phyloP scores from a whole-genome alignment of 23 tunicate genomes.

The Styela clava region DNA sequence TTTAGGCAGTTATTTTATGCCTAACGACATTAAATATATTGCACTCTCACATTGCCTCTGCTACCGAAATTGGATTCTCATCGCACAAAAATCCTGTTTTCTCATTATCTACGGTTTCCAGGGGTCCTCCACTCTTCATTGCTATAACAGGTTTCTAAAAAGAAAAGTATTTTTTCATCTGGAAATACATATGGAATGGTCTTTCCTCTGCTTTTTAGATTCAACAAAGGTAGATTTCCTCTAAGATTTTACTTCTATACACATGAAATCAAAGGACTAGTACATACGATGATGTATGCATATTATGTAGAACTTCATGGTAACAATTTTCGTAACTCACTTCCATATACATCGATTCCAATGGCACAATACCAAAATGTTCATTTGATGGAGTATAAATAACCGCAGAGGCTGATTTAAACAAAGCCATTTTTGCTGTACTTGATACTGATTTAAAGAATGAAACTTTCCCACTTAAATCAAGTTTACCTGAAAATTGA shows the following conservation, averaged over 20 bases:
- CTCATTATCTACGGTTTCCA: conserved; percentile 69
- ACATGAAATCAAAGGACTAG: too few relatives aligned
- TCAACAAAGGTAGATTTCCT: too few relatives aligned
- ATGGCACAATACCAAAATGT: conserved; percentile 97
- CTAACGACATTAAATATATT: too few relatives aligned
- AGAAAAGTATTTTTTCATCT: too few relatives aligned
- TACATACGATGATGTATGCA: too few relatives aligned
- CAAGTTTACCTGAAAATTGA: conserved; percentile 42
- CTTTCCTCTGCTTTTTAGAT: too few relatives aligned
- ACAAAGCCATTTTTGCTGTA: conserved; percentile 54
- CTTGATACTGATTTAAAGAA: conserved; percentile 55
- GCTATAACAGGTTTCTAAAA: conserved; percentile 91
- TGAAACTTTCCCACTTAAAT: conserved; percentile 55
- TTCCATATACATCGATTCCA: conserved; percentile 91
- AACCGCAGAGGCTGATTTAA: conserved; percentile 44
- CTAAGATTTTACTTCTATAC: too few relatives aligned
- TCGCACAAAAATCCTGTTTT: conserved; percentile 80
- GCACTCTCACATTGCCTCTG: conserved; percentile 75
- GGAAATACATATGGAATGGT: too few relatives aligned
- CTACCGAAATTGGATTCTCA: conserved; percentile 38
- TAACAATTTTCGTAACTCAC: too few relatives aligned
- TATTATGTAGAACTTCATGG: too few relatives aligned
- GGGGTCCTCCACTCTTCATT: conserved; percentile 92
- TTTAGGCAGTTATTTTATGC: too few relatives aligned
- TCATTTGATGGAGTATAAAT: conserved; percentile 91